Percentiles rank a stretch among this genome's conserved stretches.
Evolutionary conservation across 2,888 invertebrate genomes (phyloP).

Genomic region (Arge pagana): DNA sequence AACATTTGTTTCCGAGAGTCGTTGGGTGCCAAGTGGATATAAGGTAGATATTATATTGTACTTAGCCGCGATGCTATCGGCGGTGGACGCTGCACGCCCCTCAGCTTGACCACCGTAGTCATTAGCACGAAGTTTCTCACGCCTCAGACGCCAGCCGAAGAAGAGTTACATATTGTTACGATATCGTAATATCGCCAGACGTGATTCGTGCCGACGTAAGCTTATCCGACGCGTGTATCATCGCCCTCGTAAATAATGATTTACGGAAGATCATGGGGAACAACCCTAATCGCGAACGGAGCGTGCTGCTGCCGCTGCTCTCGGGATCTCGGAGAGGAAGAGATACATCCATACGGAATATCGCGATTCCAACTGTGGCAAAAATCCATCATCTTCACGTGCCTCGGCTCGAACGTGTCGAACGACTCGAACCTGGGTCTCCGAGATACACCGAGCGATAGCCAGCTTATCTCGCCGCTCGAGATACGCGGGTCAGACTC

Average conservation of each 20-base stretch:
- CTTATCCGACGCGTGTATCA: conserved; percentile 38
- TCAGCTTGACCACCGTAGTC: conserved; percentile 31
- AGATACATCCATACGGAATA: no score
- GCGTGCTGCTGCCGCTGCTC: no score
- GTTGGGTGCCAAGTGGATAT: conserved; percentile 21
- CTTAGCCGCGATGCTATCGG: conserved; percentile 46
- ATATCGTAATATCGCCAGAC: conserved; percentile 29
- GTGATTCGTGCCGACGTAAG: no score
- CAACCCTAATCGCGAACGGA: no score
- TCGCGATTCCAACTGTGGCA: no score
- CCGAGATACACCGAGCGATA: conserved; percentile 11
- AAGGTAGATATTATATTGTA: conserved; percentile 45
- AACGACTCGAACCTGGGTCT: neutral
- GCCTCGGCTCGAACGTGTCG: no score
- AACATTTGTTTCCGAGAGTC: conserved; percentile 15
- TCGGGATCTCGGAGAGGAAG: no score
- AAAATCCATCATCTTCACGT: no score
- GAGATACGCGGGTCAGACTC: conserved; percentile 16
- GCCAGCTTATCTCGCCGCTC: neutral
- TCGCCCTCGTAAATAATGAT: conserved; percentile 45
- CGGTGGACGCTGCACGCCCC: conserved; percentile 26
- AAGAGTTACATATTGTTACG: conserved; percentile 42
- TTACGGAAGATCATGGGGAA: conserved; percentile 41
- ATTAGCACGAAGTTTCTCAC: conserved; percentile 50
- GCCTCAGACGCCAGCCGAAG: conserved; percentile 40